These are phyloP conservation scores for Dolichotis patagonum DNA, from an alignment of 2,113 vertebrate genomes.

Conservation along the genomic window DNA sequence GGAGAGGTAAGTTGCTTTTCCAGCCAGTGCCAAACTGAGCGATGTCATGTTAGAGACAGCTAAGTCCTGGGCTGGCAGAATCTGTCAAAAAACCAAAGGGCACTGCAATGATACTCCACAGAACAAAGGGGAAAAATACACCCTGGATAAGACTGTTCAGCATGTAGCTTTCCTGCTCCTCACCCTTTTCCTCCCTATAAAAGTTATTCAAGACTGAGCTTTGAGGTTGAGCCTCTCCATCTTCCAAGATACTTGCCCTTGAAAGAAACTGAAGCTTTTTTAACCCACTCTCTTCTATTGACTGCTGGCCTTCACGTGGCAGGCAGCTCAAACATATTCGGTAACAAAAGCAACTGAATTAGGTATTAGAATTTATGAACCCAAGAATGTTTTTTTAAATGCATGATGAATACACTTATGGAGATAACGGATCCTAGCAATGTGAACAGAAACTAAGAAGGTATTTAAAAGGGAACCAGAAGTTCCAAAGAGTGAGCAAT, in stretches of 20 bases:
- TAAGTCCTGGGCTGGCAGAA: too few relatives aligned
- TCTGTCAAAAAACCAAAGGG: background rate
- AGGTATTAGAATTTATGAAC: background rate
- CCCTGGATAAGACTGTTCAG: background rate
- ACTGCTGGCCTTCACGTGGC: background rate
- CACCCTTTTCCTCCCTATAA: background rate
- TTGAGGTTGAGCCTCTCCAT: background rate
- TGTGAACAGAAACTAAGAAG: background rate
- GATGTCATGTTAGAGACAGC: too few relatives aligned
- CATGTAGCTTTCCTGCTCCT: background rate
- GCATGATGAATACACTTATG: background rate
- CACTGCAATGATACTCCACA: background rate
- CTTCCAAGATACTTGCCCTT: background rate
- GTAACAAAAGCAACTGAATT: background rate
- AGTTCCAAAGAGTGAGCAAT: background rate
- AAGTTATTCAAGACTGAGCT: background rate
- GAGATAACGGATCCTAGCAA: background rate
- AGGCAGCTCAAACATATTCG: background rate
- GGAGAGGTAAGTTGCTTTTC: too few relatives aligned
- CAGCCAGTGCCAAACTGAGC: too few relatives aligned
- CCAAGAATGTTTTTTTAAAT: background rate
- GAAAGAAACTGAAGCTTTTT: background rate
- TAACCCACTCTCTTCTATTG: background rate
- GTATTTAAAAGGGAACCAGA: background rate
- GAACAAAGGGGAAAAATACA: background rate